These are phyloP conservation scores for Paragorgia papillata DNA, from an alignment of 92 coral and sea anemone species.

Conservation along the genomic window DNA sequence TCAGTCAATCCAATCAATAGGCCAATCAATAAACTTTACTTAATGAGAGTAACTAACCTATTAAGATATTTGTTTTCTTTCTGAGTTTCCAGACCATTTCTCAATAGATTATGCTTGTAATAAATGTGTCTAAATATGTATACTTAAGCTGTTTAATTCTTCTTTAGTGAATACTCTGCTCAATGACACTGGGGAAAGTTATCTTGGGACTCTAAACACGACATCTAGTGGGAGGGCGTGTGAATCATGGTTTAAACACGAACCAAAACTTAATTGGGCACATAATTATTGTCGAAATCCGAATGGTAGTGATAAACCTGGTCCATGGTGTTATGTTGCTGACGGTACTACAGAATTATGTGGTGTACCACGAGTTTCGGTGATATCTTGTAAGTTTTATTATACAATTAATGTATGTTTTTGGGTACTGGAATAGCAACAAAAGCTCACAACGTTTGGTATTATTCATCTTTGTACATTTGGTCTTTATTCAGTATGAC, in stretches of 20 bases:
- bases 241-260: slow-evolving; percentile 57
- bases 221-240: slow-evolving; percentile 71
- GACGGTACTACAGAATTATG: slow-evolving; percentile 56
- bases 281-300: slow-evolving; percentile 91
- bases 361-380: slow-evolving; percentile 49
- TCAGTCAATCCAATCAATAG: too few species aligned
- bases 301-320: slow-evolving; percentile 32
- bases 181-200: slow-evolving; percentile 68
- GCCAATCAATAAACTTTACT: too few species aligned
- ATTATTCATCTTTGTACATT: too few species aligned
- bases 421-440: too few species aligned
- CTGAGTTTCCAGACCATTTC: too few species aligned
- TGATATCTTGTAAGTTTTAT: neutral
- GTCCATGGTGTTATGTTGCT: slow-evolving; percentile 86
- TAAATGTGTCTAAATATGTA: too few species aligned
- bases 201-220: slow-evolving; percentile 67
- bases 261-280: slow-evolving; percentile 47
- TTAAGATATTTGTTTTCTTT: too few species aligned
- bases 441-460: too few species aligned
- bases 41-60: too few species aligned
- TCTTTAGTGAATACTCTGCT: slow-evolving; percentile 47
- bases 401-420: too few species aligned
- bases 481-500: too few species aligned
- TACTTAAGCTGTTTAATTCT: neutral
- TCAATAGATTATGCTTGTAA: too few species aligned